A percentile compares a stretch with the other conserved stretches of the same genome.
These are phyloP conservation scores for Drosophila jambulina DNA, from an alignment of 1,140 invertebrate genomes.

Conservation along the genomic window DNA sequence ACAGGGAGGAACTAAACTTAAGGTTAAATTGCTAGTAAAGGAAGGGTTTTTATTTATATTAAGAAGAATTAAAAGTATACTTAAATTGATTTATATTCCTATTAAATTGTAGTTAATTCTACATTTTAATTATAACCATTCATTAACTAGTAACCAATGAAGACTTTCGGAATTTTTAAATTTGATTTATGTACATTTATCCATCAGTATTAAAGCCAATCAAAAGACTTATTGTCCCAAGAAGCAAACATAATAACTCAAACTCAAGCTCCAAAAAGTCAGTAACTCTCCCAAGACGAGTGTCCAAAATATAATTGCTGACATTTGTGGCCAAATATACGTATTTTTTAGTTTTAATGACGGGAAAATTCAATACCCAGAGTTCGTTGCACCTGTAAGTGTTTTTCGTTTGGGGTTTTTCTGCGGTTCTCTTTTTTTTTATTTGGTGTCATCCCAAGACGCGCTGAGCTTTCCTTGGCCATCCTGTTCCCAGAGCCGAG, in stretches of 20 bases:
- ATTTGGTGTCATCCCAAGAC: slow-evolving; percentile 3
- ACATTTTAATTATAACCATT: rapidly evolving
- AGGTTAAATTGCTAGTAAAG: not conserved
- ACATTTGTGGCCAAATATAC: slow-evolving; percentile 27
- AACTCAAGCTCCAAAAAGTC: slow-evolving; percentile 4
- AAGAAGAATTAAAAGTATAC: no score
- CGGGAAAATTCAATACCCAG: slow-evolving; percentile 8
- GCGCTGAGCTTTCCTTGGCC: slow-evolving; percentile 6
- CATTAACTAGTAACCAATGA: no score
- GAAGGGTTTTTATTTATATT: no score
- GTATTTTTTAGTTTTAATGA: slow-evolving; percentile 33
- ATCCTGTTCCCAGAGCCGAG: slow-evolving; percentile 39
- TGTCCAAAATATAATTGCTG: slow-evolving; percentile 20
- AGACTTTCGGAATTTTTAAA: not conserved
- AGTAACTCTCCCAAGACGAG: slow-evolving; percentile 14
- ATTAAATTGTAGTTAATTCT: no score
- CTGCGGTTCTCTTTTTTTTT: slow-evolving; percentile 12
- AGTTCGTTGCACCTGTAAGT: slow-evolving; percentile 39
- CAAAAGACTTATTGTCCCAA: not conserved
- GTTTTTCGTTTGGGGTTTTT: slow-evolving; percentile 20
- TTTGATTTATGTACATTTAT: not conserved
- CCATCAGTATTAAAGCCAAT: not conserved
- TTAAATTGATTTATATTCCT: no score
- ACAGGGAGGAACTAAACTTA: not conserved
- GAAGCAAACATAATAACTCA: slow-evolving; percentile 1